A percentile compares a stretch with the other conserved stretches of the same genome.
phyloP scores from a whole-genome alignment of 2,797 vertebrate species.

The Clarias pachynema region DNA sequence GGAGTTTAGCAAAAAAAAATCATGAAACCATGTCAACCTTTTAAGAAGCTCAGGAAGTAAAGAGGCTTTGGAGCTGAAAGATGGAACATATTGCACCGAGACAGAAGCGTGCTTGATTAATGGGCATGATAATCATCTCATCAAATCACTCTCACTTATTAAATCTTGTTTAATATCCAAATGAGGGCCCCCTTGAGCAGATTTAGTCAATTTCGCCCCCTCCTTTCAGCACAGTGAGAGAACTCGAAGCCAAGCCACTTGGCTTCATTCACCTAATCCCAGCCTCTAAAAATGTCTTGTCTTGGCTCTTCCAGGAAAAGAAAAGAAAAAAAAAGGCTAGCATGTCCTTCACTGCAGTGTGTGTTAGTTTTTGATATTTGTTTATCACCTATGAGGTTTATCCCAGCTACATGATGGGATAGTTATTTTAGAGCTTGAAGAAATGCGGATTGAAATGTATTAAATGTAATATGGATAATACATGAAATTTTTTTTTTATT shows the following conservation, averaged over 20 bases:
- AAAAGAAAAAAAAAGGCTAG: neutral
- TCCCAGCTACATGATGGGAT: conserved; percentile 3
- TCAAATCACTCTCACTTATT: conserved; percentile 99
- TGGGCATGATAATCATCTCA: conserved; percentile 94
- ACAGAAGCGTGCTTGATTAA: conserved; percentile 98
- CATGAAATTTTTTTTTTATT: no score
- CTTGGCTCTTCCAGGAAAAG: conserved; percentile 32
- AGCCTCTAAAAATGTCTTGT: conserved; percentile 44
- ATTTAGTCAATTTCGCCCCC: conserved; percentile 87
- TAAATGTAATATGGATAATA: no score
- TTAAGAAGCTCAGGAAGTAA: conserved; percentile 93
- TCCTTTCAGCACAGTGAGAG: conserved; percentile 57
- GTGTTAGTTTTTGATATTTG: conserved; percentile 15
- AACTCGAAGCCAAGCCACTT: conserved; percentile 42
- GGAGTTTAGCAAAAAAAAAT: conserved; percentile 10
- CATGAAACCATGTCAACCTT: conserved; percentile 82
- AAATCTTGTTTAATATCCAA: conserved; percentile 99
- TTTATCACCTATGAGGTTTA: conserved; percentile 17
- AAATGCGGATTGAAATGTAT: neutral
- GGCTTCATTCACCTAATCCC: conserved; percentile 40
- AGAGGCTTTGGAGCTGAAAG: conserved; percentile 93
- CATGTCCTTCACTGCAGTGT: neutral
- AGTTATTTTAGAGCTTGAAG: neutral
- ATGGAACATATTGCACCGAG: conserved; percentile 90
- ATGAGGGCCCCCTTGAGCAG: conserved; percentile 96